phyloP scores from a whole-genome alignment of 1,140 invertebrate genomes.

The Drosophila nasuta region DNA sequence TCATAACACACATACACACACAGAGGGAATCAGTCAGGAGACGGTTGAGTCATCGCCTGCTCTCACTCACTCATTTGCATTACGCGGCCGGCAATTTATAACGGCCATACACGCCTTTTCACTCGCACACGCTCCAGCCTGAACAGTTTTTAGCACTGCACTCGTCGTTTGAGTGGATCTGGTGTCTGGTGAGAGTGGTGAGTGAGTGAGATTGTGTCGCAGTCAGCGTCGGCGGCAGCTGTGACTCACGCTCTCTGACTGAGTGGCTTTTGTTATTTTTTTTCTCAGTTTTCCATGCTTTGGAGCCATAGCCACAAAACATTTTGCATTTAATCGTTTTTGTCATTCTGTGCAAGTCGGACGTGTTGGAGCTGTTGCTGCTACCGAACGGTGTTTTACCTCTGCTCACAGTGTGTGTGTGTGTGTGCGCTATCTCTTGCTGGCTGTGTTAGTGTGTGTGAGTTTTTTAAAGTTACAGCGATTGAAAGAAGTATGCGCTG shows the following conservation, averaged over 20 bases:
- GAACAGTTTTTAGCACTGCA: constrained; percentile 54
- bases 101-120: constrained; percentile 65
- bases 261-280: constrained; percentile 47
- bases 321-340: constrained; percentile 64
- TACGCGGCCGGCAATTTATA: constrained; percentile 70
- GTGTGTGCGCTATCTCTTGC: constrained; percentile 64
- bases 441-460: constrained; percentile 69
- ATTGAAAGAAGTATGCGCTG: constrained; percentile 54
- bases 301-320: constrained; percentile 36
- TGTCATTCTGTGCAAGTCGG: constrained; percentile 70
- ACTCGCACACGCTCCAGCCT: constrained; percentile 62
- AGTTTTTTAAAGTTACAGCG: constrained; percentile 54
- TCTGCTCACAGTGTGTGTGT: constrained; percentile 46
- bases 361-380: constrained; percentile 60
- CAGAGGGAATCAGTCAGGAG: constrained; percentile 31
- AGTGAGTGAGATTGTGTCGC: too few relatives aligned
- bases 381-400: constrained; percentile 47
- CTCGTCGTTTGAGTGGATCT: constrained; percentile 34
- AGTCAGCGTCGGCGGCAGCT: constrained; percentile 38
- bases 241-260: constrained; percentile 60
- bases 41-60: constrained; percentile 76
- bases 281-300: constrained; percentile 45
- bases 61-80: constrained; percentile 82
- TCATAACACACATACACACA: constrained; percentile 69
- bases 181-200: constrained; percentile 18